Conservation (phyloP, 2,797 vertebrate species). For the Neopelma chrysocephalum region DNA sequence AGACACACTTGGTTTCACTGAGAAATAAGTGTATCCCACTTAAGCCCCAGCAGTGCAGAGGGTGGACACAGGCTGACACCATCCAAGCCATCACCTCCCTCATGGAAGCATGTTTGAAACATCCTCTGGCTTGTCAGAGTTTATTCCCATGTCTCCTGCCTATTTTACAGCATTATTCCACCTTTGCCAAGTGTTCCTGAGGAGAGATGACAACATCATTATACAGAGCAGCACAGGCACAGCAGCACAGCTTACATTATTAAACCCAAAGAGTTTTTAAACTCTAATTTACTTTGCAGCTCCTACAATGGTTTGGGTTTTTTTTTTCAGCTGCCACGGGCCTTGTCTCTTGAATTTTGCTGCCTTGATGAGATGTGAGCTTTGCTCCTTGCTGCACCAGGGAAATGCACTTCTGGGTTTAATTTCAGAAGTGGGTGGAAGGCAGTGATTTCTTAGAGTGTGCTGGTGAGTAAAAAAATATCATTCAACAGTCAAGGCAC, state of each 20-base stretch:
- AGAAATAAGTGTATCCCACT: neutral
- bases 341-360: neutral
- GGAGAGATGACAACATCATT: neutral
- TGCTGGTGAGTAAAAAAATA: neutral
- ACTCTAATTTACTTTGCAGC: conserved; percentile 1
- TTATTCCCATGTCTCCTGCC: neutral
- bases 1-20: neutral
- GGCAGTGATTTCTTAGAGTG: neutral
- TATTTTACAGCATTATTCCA: neutral
- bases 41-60: accelerated
- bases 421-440: conserved; percentile 1
- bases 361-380: neutral
- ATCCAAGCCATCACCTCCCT: neutral
- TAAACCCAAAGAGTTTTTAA: neutral
- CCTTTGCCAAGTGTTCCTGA: neutral
- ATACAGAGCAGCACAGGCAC: neutral
- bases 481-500: neutral
- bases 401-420: neutral
- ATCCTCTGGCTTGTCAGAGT: neutral
- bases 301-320: neutral
- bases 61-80: neutral
- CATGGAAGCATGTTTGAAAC: accelerated
- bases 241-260: neutral
- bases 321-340: neutral
- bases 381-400: neutral